Percentiles rank a stretch among this genome's conserved stretches.
phyloP scores from a whole-genome alignment of 1,140 invertebrate species.

The Ips nitidus region DNA sequence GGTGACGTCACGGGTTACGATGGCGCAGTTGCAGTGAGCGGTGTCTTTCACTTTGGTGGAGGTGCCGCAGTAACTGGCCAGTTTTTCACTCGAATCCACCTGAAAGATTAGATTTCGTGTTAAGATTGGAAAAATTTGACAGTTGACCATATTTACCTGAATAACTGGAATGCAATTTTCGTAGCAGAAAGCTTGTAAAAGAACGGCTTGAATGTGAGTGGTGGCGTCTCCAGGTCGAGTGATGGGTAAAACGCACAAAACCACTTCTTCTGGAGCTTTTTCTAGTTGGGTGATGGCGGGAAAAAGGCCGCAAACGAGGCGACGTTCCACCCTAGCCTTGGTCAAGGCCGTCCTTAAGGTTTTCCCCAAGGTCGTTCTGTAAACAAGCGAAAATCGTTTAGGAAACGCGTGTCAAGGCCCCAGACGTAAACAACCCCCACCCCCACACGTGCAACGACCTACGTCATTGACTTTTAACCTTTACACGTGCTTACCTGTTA shows the following conservation, averaged over 20 bases:
- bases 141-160: constrained; percentile 54
- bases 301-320: constrained; percentile 62
- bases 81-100: constrained; percentile 50
- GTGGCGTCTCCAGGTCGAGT: constrained; percentile 62
- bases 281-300: constrained; percentile 63
- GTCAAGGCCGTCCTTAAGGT: constrained; percentile 59
- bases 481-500: constrained; percentile 40
- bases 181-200: constrained; percentile 69
- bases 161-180: constrained; percentile 70
- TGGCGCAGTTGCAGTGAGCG: constrained; percentile 43
- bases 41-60: constrained; percentile 30
- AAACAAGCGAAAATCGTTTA: constrained; percentile 30
- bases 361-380: constrained; percentile 52
- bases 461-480: constrained; percentile 3
- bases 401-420: neutral
- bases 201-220: constrained; percentile 68
- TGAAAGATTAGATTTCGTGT: constrained; percentile 40
- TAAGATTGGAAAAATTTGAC: neutral
- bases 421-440: neutral
- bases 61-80: constrained; percentile 45
- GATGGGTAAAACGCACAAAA: constrained; percentile 65
- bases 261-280: constrained; percentile 59
- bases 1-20: constrained; percentile 43
- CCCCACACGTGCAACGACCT: neutral
- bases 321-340: constrained; percentile 60